These are phyloP conservation scores for Calameuta filiformis DNA, from an alignment of 2,888 invertebrate genomes.

Conservation along the genomic window DNA sequence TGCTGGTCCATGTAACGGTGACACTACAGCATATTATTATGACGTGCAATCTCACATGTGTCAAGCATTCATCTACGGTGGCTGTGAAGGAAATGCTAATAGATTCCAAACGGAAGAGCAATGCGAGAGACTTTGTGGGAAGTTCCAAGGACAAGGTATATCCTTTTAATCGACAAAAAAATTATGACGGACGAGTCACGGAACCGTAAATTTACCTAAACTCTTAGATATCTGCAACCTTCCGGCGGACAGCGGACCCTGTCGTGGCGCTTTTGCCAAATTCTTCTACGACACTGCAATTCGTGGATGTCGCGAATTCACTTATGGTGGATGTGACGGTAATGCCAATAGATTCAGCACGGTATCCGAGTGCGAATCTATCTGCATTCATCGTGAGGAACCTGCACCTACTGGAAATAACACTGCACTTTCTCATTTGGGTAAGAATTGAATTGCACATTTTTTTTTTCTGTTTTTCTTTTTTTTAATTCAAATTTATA, in stretches of 20 bases:
- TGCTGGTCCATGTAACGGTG: constrained; percentile 76
- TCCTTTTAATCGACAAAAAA: neutral
- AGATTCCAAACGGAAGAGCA: constrained; percentile 80
- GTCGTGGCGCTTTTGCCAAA: constrained; percentile 74
- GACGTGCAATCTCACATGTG: constrained; percentile 72
- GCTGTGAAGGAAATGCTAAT: constrained; percentile 81
- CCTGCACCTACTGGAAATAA: constrained; percentile 65
- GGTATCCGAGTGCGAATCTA: constrained; percentile 77
- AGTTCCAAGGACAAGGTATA: constrained; percentile 77
- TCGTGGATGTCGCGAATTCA: constrained; percentile 76
- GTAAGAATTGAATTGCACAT: constrained; percentile 39
- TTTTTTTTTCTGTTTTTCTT: neutral
- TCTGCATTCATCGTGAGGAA: constrained; percentile 75
- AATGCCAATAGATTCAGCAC: constrained; percentile 86
- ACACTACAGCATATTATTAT: constrained; percentile 79
- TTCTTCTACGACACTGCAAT: constrained; percentile 76
- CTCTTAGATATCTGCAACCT: constrained; percentile 79
- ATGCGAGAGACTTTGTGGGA: constrained; percentile 82
- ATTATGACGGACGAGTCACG: neutral
- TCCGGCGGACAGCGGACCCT: constrained; percentile 77
- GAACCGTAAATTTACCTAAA: neutral
- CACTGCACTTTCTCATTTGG: constrained; percentile 57
- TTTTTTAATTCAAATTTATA: constrained; percentile 1
- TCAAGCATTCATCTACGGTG: constrained; percentile 75
- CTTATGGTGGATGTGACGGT: constrained; percentile 86